Evolutionary conservation across 2,113 vertebrate genomes (phyloP).

Genomic region (Salminus brasiliensis): DNA sequence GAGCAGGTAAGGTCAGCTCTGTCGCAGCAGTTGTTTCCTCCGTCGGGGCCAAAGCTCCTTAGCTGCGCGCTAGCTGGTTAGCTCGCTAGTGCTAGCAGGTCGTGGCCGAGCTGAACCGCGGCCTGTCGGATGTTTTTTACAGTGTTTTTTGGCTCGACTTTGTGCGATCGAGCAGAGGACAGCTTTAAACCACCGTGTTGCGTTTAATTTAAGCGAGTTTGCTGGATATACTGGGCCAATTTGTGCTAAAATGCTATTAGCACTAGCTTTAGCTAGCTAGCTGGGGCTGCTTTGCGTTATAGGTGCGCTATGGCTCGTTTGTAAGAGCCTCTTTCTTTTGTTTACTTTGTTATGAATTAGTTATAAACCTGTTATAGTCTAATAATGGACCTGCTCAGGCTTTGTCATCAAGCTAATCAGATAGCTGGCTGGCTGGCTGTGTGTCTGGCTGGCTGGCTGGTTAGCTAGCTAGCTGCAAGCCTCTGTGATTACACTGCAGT

Average conservation of each 20-base stretch:
- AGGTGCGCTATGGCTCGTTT: no score
- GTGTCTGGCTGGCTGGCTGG: neutral
- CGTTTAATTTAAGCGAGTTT: neutral
- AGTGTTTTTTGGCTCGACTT: neutral
- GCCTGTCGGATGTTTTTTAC: neutral
- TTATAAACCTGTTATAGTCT: no score
- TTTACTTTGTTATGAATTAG: no score
- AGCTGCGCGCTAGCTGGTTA: neutral
- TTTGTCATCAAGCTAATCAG: no score
- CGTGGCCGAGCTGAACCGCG: conserved; percentile 8
- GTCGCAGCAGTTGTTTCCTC: neutral
- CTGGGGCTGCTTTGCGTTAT: neutral
- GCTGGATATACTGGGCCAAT: neutral
- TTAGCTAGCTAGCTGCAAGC: neutral
- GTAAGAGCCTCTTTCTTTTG: no score
- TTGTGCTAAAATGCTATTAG: no score
- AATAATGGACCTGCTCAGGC: no score
- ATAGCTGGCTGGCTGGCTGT: no score
- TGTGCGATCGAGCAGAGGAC: neutral
- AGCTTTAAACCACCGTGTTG: neutral
- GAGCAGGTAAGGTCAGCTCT: conserved; percentile 16
- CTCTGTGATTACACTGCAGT: no score
- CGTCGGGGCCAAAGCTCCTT: neutral
- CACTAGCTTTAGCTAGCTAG: neutral
- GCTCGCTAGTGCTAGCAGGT: conserved; percentile 15